Percentiles rank a stretch among this genome's conserved stretches.
Conservation (phyloP, 1,140 invertebrate species). For the Saccostrea echinata region DNA sequence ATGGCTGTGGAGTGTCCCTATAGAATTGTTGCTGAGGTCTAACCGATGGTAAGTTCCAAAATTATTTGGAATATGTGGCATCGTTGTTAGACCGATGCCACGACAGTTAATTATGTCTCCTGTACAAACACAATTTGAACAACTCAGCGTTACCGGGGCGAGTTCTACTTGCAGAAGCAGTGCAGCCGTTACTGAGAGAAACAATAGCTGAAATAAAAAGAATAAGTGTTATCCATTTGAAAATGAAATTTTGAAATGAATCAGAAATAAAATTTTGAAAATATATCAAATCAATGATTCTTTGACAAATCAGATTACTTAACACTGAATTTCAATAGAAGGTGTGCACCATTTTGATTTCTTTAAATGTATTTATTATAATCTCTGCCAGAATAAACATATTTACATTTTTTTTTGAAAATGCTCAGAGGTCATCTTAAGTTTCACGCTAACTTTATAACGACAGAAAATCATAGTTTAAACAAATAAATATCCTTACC, state of each 20-base stretch:
- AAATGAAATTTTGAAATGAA: too few species aligned
- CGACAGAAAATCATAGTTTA: too few species aligned
- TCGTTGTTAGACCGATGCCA: conserved; percentile 8
- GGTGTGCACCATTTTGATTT: too few species aligned
- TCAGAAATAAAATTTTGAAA: too few species aligned
- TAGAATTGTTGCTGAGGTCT: conserved; percentile 21
- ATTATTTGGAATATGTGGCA: background rate
- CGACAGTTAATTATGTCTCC: background rate
- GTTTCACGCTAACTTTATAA: too few species aligned
- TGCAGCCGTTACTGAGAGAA: background rate
- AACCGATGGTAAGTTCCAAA: background rate
- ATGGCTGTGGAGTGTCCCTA: background rate
- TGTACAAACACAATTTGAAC: background rate
- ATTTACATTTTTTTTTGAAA: too few species aligned
- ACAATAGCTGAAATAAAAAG: background rate
- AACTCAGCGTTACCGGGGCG: background rate
- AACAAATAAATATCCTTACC: background rate
- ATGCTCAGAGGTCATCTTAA: too few species aligned
- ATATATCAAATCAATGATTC: too few species aligned
- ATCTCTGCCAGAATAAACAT: too few species aligned
- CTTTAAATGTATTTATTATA: too few species aligned
- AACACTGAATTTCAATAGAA: too few species aligned
- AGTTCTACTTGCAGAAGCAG: background rate
- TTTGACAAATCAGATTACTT: too few species aligned
- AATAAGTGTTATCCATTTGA: background rate